phyloP scores from a whole-genome alignment of 1,140 invertebrate species.

The Carposina sasakii region DNA sequence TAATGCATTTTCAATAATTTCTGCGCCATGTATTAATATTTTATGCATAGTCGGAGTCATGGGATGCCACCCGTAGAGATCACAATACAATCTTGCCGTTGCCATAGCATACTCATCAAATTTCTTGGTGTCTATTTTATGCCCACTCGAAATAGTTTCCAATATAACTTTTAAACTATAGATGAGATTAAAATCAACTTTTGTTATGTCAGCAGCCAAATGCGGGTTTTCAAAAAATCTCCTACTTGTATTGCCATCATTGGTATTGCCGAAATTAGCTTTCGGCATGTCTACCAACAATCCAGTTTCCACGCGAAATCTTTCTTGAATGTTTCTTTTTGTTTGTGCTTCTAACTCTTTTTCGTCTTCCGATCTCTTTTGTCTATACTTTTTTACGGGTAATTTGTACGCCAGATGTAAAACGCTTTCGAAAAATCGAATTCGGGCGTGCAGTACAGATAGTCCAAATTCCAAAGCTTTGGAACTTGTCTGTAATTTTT shows the following conservation, averaged over 20 bases:
- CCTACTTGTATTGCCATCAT: conserved; percentile 53
- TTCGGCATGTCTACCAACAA: conserved; percentile 32
- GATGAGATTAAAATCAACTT: conserved; percentile 30
- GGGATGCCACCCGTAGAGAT: conserved; percentile 36
- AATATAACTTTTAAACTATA: conserved; percentile 20
- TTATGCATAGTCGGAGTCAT: conserved; percentile 55
- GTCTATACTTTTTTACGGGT: conserved; percentile 23
- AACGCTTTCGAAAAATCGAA: conserved; percentile 43
- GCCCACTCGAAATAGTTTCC: conserved; percentile 13
- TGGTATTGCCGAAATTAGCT: conserved; percentile 37
- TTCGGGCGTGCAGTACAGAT: conserved; percentile 48
- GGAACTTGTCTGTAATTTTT: conserved; percentile 17
- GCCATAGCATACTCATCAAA: conserved; percentile 21
- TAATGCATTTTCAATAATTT: conserved; percentile 21
- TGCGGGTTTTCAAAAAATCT: conserved; percentile 39
- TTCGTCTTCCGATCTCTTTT: conserved; percentile 3
- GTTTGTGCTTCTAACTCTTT: conserved; percentile 16
- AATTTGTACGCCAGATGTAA: conserved; percentile 41
- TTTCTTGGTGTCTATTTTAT: conserved; percentile 22
- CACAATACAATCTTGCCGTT: conserved; percentile 28
- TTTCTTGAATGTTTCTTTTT: conserved; percentile 22
- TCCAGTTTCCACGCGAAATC: conserved; percentile 30
- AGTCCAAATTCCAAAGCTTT: conserved; percentile 34
- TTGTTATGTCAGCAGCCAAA: conserved; percentile 33
- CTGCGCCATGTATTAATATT: conserved; percentile 24